A percentile compares a stretch with the other conserved stretches of the same genome.
Evolutionary conservation across 1,140 invertebrate species (phyloP).

Genomic region (Cecropterus lyciades): DNA sequence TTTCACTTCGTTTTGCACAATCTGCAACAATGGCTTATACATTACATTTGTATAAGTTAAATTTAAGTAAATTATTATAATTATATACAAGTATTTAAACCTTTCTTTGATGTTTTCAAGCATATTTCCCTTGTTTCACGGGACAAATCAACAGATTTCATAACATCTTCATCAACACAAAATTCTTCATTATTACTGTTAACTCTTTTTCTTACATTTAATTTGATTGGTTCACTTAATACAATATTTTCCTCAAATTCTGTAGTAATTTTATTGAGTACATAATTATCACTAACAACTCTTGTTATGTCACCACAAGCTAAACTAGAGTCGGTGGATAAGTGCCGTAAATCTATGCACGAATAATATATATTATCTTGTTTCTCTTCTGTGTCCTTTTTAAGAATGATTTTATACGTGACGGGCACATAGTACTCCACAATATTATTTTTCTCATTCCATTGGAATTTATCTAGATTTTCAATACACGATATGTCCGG

Average conservation of each 20-base stretch:
- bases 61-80: not conserved
- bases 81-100: not conserved
- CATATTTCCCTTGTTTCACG: not conserved
- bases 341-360: conserved; percentile 63
- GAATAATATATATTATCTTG: conserved; percentile 63
- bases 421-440: conserved; percentile 68
- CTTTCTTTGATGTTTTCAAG: not conserved
- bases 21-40: not conserved
- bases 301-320: conserved; percentile 50
- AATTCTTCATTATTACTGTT: not conserved
- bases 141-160: not conserved
- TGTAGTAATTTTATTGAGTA: conserved; percentile 41
- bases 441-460: conserved; percentile 50
- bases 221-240: not conserved
- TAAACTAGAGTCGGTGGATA: conserved; percentile 39
- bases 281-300: conserved; percentile 58
- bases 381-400: conserved; percentile 43
- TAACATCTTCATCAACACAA: not conserved
- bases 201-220: not conserved
- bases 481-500: conserved; percentile 57
- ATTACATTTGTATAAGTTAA: too few species aligned
- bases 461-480: conserved; percentile 66
- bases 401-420: conserved; percentile 64
- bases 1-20: not conserved
- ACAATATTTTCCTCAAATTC: conserved; percentile 13